These are phyloP conservation scores for Dromococcyx pavoninus DNA, from an alignment of 2,797 vertebrate genomes.

Conservation along the genomic window DNA sequence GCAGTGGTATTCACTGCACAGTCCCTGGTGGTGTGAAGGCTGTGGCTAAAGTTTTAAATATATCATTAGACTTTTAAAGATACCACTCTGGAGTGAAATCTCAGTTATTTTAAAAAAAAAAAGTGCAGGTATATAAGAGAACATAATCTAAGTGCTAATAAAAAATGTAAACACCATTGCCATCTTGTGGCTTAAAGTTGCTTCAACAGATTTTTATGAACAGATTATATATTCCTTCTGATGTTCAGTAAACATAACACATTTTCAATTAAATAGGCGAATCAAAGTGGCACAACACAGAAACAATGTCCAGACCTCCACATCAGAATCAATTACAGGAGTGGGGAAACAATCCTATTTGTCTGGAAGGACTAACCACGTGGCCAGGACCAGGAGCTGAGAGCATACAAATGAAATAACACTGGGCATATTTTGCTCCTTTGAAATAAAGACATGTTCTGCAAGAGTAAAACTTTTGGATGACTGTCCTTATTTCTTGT, in stretches of 20 bases:
- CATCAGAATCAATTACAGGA: constrained; percentile 57
- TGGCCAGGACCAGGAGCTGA: neutral
- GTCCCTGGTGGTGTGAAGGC: neutral
- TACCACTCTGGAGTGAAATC: neutral
- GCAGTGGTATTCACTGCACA: neutral
- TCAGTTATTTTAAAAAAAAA: neutral
- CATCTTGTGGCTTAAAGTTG: constrained; percentile 76
- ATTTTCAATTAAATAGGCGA: constrained; percentile 36
- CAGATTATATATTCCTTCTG: neutral
- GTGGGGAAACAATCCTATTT: constrained; percentile 54
- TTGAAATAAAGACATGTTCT: neutral
- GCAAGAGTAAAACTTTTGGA: constrained; percentile 11
- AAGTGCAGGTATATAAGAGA: neutral
- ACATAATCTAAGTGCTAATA: neutral
- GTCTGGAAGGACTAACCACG: constrained; percentile 25
- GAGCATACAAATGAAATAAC: neutral
- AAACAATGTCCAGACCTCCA: constrained; percentile 53
- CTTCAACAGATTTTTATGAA: constrained; percentile 37
- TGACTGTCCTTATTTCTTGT: neutral
- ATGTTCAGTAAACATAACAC: constrained; percentile 22
- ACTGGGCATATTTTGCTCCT: neutral
- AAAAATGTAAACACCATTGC: constrained; percentile 74
- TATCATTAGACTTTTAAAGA: neutral
- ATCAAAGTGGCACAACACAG: constrained; percentile 46
- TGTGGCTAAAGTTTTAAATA: neutral